Evolutionary conservation across 1,140 invertebrate genomes (phyloP), one percentile per base, ranked within the genome.

Genomic region (Venturia canescens): DNA sequence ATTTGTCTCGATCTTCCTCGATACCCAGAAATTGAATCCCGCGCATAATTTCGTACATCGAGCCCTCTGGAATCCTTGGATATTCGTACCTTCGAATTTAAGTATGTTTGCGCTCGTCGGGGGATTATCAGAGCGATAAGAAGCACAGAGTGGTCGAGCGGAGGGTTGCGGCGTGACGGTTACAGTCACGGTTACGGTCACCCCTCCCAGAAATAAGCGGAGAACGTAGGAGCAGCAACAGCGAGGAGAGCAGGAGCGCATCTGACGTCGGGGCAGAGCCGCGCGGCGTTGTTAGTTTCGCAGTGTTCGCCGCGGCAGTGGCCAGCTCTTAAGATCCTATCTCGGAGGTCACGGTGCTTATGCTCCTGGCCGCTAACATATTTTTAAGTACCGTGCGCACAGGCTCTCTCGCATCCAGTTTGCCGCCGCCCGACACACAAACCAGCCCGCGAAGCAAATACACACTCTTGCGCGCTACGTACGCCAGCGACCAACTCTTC

Each of bases 301-400:
- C 21, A 38, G 63, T 75, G 82, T 66, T 81, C 60, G 72, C 70
- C 78, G 23, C 63, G 75, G 72, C 75, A 67, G 71, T 81, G 82
- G 79, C 83, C 83, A 83, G 84, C 84, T 85, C 88, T 88, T 87
- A 84, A 91, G 91, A 92, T 92, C 84, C 79, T 92, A 92, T 92
- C 90, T 83, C 84, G 83, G 88, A 91, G 90, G 90, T 92, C 91
- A 91, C 88, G 90, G 90, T 91, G 86, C 88, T 91, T 91, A 91
- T 89, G 86, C 83, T 84, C 86, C 80, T 78, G 86, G 85, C 85
- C 87, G 88, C 88, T 88, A 90, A 90, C 89, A 90, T 88, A 90
- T 90, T 90, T 91, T 91, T 91, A 91, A 91, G 87, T 88, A 90
- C 85, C 88, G 87, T 44, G 38, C 85, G 83, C 83, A 86, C 81